Evolutionary conservation across 2,797 vertebrate species (phyloP), one percentile per base, ranked within the genome.

Genomic region (Remorina albescens): DNA sequence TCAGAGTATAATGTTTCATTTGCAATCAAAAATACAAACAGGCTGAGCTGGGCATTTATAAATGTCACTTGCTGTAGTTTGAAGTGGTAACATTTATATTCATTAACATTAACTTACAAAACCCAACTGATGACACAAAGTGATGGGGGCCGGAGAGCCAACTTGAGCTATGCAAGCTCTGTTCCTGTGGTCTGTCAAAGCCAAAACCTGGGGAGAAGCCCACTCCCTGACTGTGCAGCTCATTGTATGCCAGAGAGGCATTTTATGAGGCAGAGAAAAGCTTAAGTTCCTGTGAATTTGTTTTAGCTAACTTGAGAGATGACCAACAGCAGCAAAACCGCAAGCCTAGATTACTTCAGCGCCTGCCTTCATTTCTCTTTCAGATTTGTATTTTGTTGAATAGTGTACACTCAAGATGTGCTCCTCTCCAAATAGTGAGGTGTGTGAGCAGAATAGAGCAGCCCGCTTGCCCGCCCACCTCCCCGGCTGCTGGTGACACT

Each of bases 161-260:
- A 77, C 74, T 74, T 83, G 65, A 82, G 80, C 89, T 68, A 79
- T 76, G 81, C 79, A 71, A 60, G 75, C 82, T 81, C 72, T 66
- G 44, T 76, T 86, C 78, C 82, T 71, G 66, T 74, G 81, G 83
- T 79, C 76, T 39, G 75, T 80, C 86, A 86, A 81, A 83, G 85
- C 86, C 69, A 23, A 67, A 71, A 82, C 78, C 86, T 90, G 91
- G 88, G 87, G 74, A 84, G 80, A 70, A 86, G 89, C 89, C 89
- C 81, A 19, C 83, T 81, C 63, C 72, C 82, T 85, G 86, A 90
- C 81, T 84, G 78, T 80, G 61, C 67, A 55, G 80, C 74, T 71
- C 37, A 13, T 71, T 53, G 73, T 61, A 42, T 70, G 89, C 88
- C 89, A 92, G 76, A 84, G 64, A 74, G 46, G 74, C 78, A 69